A percentile compares a stretch with the other conserved stretches of the same genome.
Conservation (phyloP, 2,797 vertebrate species). For the Phylloscopus collybita region DNA sequence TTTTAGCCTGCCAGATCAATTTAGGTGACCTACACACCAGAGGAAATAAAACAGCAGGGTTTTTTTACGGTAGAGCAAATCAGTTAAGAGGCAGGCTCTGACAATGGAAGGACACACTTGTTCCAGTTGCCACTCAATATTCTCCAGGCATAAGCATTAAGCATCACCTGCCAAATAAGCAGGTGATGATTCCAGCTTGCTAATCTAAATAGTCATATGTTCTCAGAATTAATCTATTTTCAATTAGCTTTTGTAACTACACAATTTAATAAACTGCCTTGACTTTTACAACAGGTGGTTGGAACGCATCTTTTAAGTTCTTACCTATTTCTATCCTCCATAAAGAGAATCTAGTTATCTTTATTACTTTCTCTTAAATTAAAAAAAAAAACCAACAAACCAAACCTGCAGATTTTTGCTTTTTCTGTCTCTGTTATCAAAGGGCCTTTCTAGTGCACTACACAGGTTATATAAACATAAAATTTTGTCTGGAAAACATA, state of each 20-base stretch:
- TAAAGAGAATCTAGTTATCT: not conserved
- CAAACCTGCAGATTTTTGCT: not conserved
- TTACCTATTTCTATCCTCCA: not conserved
- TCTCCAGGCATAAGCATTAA: not conserved
- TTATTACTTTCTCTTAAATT: not conserved
- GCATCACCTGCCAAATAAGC: not conserved
- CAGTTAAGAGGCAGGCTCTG: not conserved
- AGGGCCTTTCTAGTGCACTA: not conserved
- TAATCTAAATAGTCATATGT: not conserved
- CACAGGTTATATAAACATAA: not conserved
- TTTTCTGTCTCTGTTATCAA: not conserved
- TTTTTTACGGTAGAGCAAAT: not conserved
- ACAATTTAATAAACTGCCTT: not conserved
- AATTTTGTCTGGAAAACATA: not conserved
- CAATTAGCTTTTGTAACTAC: not conserved
- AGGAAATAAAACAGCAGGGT: not conserved
- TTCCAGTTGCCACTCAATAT: not conserved
- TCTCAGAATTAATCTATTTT: conserved; percentile 21
- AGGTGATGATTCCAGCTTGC: conserved; percentile 6
- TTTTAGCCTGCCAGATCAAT: not conserved
- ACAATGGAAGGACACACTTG: not conserved
- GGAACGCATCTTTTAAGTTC: not conserved
- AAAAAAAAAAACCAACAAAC: too few species aligned
- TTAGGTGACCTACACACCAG: not conserved
- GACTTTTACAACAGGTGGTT: not conserved